Evolutionary conservation across 2,113 vertebrate species (phyloP).

Genomic region (Leiothrix lutea): DNA sequence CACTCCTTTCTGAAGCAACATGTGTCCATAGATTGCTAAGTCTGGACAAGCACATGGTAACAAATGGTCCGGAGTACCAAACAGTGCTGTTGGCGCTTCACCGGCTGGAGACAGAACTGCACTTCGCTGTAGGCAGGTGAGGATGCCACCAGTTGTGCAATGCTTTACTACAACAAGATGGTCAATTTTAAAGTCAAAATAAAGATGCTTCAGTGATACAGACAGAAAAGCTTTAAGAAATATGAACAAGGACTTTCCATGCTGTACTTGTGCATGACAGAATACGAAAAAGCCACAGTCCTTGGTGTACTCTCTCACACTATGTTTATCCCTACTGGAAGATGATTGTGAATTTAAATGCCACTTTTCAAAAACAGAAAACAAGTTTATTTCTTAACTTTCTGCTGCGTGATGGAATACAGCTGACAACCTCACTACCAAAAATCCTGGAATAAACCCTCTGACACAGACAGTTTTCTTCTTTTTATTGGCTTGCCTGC

Average conservation of each 20-base stretch:
- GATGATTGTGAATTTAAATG: background rate
- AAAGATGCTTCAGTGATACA: background rate
- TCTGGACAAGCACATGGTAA: rapidly evolving
- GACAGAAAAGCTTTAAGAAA: background rate
- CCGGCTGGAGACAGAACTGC: background rate
- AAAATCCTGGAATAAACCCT: background rate
- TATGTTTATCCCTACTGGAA: background rate
- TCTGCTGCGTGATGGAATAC: background rate
- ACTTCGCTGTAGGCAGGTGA: rapidly evolving
- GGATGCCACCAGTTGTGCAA: rapidly evolving
- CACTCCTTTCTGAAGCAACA: background rate
- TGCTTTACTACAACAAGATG: background rate
- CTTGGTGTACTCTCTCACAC: background rate
- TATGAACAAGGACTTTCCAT: background rate
- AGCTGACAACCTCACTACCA: background rate
- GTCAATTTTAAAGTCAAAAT: background rate
- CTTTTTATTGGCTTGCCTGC: background rate
- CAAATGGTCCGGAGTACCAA: background rate
- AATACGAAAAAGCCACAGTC: rapidly evolving
- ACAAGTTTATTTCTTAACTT: background rate
- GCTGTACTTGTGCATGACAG: background rate
- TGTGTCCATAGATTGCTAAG: rapidly evolving
- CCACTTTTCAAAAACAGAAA: background rate
- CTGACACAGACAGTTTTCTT: background rate
- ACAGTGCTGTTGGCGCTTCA: background rate